Conservation (phyloP, 2,797 vertebrate genomes). For the Spinus pinus region DNA sequence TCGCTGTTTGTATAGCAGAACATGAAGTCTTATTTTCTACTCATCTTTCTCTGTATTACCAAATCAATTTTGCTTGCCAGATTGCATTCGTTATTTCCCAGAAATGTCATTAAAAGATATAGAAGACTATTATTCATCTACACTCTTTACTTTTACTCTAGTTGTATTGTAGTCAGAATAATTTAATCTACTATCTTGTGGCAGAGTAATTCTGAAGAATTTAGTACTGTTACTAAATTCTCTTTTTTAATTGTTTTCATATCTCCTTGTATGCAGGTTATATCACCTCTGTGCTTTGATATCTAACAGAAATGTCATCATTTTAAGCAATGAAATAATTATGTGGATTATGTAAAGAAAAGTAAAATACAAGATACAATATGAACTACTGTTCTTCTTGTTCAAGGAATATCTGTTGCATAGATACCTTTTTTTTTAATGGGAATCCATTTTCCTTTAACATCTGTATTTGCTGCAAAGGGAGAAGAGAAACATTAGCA, state of each 20-base stretch:
- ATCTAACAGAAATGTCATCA: background rate
- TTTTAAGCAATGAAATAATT: background rate
- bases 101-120: conserved; percentile 8
- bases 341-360: background rate
- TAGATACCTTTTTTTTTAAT: background rate
- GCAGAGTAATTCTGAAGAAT: conserved; percentile 13
- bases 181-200: background rate
- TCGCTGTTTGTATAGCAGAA: background rate
- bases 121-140: background rate
- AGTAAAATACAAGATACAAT: background rate
- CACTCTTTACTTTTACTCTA: background rate
- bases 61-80: conserved; percentile 4
- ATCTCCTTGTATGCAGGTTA: background rate
- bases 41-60: background rate
- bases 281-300: background rate
- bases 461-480: background rate
- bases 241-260: conserved; percentile 1
- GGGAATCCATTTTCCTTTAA: background rate
- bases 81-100: conserved; percentile 10
- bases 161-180: background rate
- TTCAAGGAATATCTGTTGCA: background rate
- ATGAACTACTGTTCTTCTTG: background rate
- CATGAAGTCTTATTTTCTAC: conserved; percentile 18
- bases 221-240: background rate
- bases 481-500: background rate